Evolutionary conservation across 2,797 vertebrate species (phyloP).

Genomic region (Sandelia bainsii): DNA sequence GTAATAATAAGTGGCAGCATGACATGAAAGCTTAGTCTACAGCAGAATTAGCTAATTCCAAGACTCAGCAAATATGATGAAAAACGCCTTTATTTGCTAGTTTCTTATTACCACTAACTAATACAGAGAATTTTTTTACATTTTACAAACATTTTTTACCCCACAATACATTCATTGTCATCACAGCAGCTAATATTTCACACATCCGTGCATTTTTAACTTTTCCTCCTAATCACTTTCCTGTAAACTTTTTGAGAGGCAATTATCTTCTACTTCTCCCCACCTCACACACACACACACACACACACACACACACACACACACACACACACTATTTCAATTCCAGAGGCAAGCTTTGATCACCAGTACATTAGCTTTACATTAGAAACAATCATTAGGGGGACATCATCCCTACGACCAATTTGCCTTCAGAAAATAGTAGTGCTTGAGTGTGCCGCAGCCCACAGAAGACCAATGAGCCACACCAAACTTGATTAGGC

Average conservation of each 20-base stretch:
- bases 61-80: conserved; percentile 13
- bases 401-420: conserved; percentile 81
- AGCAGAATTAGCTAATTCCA: neutral
- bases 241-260: conserved; percentile 65
- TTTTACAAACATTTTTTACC: neutral
- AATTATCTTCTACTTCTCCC: conserved; percentile 60
- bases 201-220: conserved; percentile 45
- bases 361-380: conserved; percentile 84
- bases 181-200: conserved; percentile 22
- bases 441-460: conserved; percentile 65
- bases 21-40: neutral
- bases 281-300: conserved; percentile 41
- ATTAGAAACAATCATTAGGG: conserved; percentile 84
- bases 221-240: conserved; percentile 69
- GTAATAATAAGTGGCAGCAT: neutral
- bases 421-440: conserved; percentile 83
- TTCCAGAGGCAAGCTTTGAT: conserved; percentile 77
- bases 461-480: conserved; percentile 80
- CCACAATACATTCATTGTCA: conserved; percentile 16
- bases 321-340: conserved; percentile 51
- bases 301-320: conserved; percentile 31
- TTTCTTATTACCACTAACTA: neutral
- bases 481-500: conserved; percentile 81
- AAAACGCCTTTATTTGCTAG: neutral
- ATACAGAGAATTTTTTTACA: conserved; percentile 8